These are phyloP conservation scores for Diplogasteroides magnus DNA, from an alignment of 1,140 invertebrate species.

Conservation along the genomic window DNA sequence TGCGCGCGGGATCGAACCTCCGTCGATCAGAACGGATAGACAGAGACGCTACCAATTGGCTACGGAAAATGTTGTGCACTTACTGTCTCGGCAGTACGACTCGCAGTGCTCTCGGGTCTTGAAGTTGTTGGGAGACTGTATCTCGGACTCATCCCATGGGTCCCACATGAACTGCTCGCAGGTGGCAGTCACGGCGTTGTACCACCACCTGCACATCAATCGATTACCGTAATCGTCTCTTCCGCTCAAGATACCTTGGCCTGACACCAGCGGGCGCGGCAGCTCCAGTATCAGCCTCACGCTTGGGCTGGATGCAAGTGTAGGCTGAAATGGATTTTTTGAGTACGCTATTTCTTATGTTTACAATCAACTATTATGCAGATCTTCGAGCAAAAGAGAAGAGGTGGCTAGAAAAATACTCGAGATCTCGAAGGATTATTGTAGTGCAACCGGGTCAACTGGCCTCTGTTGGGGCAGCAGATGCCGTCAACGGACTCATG, in stretches of 20 bases:
- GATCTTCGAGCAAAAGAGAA: background rate
- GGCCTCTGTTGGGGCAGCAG: conserved; percentile 52
- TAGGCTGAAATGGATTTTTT: conserved; percentile 38
- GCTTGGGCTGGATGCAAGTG: conserved; percentile 53
- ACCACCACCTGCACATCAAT: conserved; percentile 33
- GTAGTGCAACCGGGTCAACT: background rate
- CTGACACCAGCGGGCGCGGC: conserved; percentile 49
- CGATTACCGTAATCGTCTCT: conserved; percentile 16
- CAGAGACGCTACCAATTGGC: background rate
- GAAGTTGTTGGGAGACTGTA: conserved; percentile 54
- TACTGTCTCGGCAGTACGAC: conserved; percentile 53
- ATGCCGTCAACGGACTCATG: conserved; percentile 48
- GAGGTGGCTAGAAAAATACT: background rate
- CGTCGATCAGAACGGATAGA: background rate
- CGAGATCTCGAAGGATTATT: background rate
- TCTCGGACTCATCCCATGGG: conserved; percentile 53
- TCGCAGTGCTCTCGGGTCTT: conserved; percentile 54
- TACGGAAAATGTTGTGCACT: conserved; percentile 15
- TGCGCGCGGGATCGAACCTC: no score
- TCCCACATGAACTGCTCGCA: conserved; percentile 56
- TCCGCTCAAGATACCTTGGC: no score
- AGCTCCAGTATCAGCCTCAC: conserved; percentile 50
- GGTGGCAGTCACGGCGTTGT: conserved; percentile 52
- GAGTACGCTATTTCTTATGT: no score
- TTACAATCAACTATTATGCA: background rate